Percentiles rank a stretch among this genome's conserved stretches.
These are phyloP conservation scores for Parus major DNA, from an alignment of 2,113 vertebrate species.

Conservation along the genomic window DNA sequence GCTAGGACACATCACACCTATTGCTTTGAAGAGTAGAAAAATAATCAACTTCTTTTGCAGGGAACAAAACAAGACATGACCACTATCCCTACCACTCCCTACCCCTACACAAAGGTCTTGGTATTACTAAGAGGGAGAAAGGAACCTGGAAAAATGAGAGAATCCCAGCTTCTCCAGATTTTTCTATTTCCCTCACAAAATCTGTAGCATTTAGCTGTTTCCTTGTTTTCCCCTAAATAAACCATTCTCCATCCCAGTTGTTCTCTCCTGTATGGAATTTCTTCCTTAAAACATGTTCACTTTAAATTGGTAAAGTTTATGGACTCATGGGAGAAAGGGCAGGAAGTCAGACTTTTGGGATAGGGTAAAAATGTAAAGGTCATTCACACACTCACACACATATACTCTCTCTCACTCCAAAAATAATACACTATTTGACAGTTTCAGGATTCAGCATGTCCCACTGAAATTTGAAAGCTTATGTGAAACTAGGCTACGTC, in stretches of 20 bases:
- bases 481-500: constrained; percentile 66
- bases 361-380: constrained; percentile 72
- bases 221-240: not conserved
- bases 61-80: not conserved
- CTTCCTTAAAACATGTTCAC: constrained; percentile 34
- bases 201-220: not conserved
- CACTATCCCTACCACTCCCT: not conserved
- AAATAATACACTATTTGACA: constrained; percentile 76
- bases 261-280: constrained; percentile 11
- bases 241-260: not conserved
- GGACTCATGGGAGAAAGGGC: constrained; percentile 62
- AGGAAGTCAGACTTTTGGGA: constrained; percentile 71
- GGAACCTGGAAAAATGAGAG: not conserved
- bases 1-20: not conserved
- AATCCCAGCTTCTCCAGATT: not conserved
- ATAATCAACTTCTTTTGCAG: not conserved
- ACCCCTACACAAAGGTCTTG: not conserved
- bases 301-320: constrained; percentile 55
- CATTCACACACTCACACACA: constrained; percentile 63
- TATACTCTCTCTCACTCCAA: constrained; percentile 57
- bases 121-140: not conserved
- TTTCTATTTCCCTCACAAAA: not conserved
- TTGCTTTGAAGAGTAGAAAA: not conserved
- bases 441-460: constrained; percentile 70
- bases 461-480: constrained; percentile 73